phyloP scores from a whole-genome alignment of 2,888 invertebrate species.

The Clivina fossor region DNA sequence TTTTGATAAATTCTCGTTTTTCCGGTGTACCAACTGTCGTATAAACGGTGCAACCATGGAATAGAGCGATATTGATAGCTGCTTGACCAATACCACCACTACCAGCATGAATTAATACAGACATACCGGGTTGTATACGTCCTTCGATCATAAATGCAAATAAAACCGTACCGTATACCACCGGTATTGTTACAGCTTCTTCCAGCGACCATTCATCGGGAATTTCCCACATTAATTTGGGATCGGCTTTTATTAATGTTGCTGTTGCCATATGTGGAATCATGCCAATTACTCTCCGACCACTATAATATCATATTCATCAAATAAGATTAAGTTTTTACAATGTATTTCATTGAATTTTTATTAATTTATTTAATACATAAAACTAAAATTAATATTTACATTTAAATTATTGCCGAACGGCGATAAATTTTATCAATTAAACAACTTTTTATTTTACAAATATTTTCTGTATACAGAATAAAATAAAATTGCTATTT shows the following conservation, averaged over 20 bases:
- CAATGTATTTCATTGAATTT: no score
- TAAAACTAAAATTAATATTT: constrained; percentile 1
- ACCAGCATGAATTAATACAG: constrained; percentile 60
- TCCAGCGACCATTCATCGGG: constrained; percentile 73
- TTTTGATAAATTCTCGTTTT: constrained; percentile 65
- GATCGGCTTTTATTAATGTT: constrained; percentile 61
- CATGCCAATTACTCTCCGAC: constrained; percentile 68
- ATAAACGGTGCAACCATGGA: constrained; percentile 65
- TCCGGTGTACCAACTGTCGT: constrained; percentile 70
- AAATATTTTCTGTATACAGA: no score
- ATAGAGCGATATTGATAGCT: constrained; percentile 71
- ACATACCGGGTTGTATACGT: constrained; percentile 46
- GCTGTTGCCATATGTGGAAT: constrained; percentile 61
- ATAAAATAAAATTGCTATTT: no score
- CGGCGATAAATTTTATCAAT: no score
- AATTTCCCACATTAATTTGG: constrained; percentile 61
- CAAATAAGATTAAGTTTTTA: constrained; percentile 5
- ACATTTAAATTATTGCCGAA: no score
- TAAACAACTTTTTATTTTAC: no score
- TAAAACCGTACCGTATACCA: constrained; percentile 62
- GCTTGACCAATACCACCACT: constrained; percentile 77
- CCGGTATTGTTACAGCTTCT: constrained; percentile 76
- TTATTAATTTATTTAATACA: no score
- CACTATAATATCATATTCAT: constrained; percentile 49
- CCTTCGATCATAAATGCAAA: constrained; percentile 56